Percentiles rank a stretch among this genome's conserved stretches.
These are phyloP conservation scores for Eupithecia centaureata DNA, from an alignment of 2,888 invertebrate genomes.

Conservation along the genomic window DNA sequence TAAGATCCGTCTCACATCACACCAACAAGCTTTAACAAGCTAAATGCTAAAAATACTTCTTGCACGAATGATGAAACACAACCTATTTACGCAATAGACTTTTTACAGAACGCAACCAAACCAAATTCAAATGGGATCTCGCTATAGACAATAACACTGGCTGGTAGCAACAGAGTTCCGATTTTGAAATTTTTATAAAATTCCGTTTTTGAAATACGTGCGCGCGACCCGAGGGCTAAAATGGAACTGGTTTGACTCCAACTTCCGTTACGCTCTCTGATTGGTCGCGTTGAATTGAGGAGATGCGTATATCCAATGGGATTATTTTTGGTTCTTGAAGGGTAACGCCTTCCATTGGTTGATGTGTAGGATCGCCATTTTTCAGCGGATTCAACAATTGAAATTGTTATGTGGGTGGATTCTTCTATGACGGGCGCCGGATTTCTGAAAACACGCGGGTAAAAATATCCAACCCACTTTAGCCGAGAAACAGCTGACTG, in stretches of 20 bases:
- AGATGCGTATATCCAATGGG: slow-evolving; percentile 63
- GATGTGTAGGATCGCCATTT: slow-evolving; percentile 74
- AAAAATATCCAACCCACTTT: slow-evolving; percentile 63
- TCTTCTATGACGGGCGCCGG: slow-evolving; percentile 51
- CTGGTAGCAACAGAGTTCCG: slow-evolving; percentile 45
- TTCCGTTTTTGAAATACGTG: slow-evolving; percentile 65
- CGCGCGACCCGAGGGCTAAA: slow-evolving; percentile 63
- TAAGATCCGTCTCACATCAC: slow-evolving; percentile 77
- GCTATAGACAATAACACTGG: slow-evolving; percentile 48
- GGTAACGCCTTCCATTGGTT: slow-evolving; percentile 79
- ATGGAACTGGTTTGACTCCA: slow-evolving; percentile 79
- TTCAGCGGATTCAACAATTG: slow-evolving; percentile 77
- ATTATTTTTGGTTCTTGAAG: slow-evolving; percentile 46
- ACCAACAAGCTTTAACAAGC: slow-evolving; percentile 78
- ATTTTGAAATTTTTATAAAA: slow-evolving; percentile 52
- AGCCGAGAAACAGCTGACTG: slow-evolving; percentile 65
- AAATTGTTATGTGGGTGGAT: slow-evolving; percentile 75
- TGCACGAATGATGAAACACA: slow-evolving; percentile 73
- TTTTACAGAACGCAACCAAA: slow-evolving; percentile 40
- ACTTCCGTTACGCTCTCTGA: slow-evolving; percentile 66
- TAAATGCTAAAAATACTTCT: slow-evolving; percentile 79
- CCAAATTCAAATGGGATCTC: slow-evolving; percentile 34
- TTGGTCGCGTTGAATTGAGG: slow-evolving; percentile 65
- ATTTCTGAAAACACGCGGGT: slow-evolving; percentile 59
- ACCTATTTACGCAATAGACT: slow-evolving; percentile 64